Base-by-base conservation (phyloP, 2,888 invertebrate genomes). In the Rapana venosa region DNA sequence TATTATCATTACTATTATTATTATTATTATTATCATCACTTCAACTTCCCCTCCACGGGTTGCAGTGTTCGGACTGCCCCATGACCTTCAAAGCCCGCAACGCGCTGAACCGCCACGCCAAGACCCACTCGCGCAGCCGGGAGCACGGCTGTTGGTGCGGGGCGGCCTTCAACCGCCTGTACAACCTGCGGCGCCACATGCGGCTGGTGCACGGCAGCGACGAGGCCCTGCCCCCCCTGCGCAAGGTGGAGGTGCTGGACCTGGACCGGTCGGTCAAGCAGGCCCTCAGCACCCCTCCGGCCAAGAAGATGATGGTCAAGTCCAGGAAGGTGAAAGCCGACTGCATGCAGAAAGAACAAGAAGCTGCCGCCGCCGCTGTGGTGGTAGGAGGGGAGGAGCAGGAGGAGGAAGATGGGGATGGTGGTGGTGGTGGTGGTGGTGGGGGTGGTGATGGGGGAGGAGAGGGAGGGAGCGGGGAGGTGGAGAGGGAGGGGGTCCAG, bases 51-150 rank as follows among this genome's bases (percentile, higher is more conserved):
- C 61, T 15, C 58, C 58, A 58, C 58, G 58, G 8, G 61, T 95
- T 94, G 90, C 90, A 90, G 17, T 96, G 96, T 90, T 85, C 91
- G 13, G 91, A 93, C 26, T 96, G 96, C 92, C 90, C 91, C 4
- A 93, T 94, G 91, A 92, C 92, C 11, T 95, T 95, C 92, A 93
- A 95, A 90, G 93, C 94, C 77, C 91, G 91, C 74, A 94, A 93
- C 90, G 92, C 93, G 6, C 92, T 95, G 13, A 91, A 88, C 30
- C 91, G 94, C 0, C 94, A 94, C 88, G 83, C 88, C 47, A 92
- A 92, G 88, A 93, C 92, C 11, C 94, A 95, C 87, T 91, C 91
- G 30, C 90, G 91, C n/a, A 92, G 90, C 47, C 70, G 86, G 74
- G 93, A 94, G 22, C 93, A 93, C 86, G 92, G 90, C 70, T 95